A percentile compares a stretch with the other conserved stretches of the same genome.
phyloP scores from a whole-genome alignment of 2,797 vertebrate species.

The Acipenser oxyrinchus region DNA sequence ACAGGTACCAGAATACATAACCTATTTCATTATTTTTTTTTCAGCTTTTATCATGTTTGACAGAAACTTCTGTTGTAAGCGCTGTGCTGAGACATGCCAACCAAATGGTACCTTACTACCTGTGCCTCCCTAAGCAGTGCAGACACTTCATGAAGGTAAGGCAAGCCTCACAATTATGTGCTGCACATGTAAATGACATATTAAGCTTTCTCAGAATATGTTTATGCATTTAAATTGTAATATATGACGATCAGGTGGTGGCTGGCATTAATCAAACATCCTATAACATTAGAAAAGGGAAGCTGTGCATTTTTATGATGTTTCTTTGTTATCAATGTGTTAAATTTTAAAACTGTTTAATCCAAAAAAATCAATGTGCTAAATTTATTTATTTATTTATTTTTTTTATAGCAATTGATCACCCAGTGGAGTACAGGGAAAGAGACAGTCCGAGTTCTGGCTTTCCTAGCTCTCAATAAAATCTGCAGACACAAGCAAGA shows the following conservation, averaged over 20 bases:
- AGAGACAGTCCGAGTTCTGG: conserved; percentile 81
- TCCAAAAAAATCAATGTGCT: too few species aligned
- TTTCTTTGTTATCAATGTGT: neutral
- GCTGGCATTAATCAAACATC: too few species aligned
- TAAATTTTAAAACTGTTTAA: too few species aligned
- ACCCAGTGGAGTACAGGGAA: conserved; percentile 88
- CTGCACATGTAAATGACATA: neutral
- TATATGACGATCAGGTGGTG: too few species aligned
- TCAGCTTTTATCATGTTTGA: conserved; percentile 78
- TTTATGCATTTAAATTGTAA: too few species aligned
- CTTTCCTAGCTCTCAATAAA: conserved; percentile 85
- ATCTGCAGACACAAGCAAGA: conserved; percentile 85
- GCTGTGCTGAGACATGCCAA: conserved; percentile 77
- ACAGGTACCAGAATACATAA: neutral
- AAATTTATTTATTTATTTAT: too few species aligned
- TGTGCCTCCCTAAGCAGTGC: conserved; percentile 87
- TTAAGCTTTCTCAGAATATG: too few species aligned
- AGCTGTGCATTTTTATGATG: neutral
- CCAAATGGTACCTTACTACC: conserved; percentile 67
- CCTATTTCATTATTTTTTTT: neutral
- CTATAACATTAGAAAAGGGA: too few species aligned
- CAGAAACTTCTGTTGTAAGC: conserved; percentile 70
- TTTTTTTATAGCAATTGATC: conserved; percentile 64
- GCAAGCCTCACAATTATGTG: neutral
- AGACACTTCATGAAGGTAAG: conserved; percentile 79